These are phyloP conservation scores for Schizaphis graminum DNA, from an alignment of 2,888 invertebrate species.

Conservation along the genomic window DNA sequence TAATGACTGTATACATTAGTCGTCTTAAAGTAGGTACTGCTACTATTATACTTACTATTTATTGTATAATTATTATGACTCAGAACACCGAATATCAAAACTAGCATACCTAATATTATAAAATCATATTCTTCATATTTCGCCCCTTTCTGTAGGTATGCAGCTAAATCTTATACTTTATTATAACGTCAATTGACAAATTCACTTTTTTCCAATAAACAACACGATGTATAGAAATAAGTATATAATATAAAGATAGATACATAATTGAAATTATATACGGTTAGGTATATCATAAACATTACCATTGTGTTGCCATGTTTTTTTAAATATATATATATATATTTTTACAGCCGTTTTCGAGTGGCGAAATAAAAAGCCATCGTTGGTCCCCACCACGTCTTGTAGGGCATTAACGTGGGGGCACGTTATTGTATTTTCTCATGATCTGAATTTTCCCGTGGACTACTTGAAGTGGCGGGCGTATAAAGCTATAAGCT, in stretches of 20 bases:
- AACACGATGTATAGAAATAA: not conserved
- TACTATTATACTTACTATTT: not conserved
- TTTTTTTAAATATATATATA: not conserved
- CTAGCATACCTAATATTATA: not conserved
- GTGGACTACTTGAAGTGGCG: constrained; percentile 23
- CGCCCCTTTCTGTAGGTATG: not conserved
- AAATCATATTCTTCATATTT: not conserved
- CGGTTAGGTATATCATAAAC: not conserved
- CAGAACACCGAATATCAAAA: not conserved
- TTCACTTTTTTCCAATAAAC: not conserved
- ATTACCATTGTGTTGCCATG: not conserved
- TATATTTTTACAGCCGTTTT: not conserved
- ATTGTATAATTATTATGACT: not conserved
- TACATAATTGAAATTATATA: not conserved
- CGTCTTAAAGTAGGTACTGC: not conserved
- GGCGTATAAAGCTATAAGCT: constrained; percentile 33
- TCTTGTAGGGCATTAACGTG: not conserved
- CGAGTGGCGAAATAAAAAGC: constrained; percentile 35
- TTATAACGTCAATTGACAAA: not conserved
- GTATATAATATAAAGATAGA: not conserved
- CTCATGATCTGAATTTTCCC: constrained; percentile 35
- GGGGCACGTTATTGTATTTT: constrained; percentile 28
- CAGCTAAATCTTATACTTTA: not conserved
- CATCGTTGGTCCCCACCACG: not conserved
- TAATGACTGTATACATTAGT: not conserved